These are phyloP conservation scores for Crematogaster levior DNA, from an alignment of 2,888 invertebrate genomes.

Conservation along the genomic window DNA sequence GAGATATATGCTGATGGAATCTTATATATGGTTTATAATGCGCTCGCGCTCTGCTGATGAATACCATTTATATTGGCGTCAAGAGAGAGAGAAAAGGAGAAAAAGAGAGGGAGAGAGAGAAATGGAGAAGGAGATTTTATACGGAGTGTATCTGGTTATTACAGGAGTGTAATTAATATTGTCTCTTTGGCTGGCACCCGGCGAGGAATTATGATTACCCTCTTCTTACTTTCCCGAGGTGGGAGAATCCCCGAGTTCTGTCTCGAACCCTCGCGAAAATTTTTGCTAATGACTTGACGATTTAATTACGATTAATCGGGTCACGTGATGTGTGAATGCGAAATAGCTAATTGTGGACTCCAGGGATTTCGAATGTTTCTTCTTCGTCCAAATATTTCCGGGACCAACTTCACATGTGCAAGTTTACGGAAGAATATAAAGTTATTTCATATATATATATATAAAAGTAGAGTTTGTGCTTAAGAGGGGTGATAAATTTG, in stretches of 20 bases:
- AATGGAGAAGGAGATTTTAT: background rate
- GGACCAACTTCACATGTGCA: background rate
- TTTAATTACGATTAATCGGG: slow-evolving; percentile 76
- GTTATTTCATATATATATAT: background rate
- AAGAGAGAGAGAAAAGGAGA: slow-evolving; percentile 48
- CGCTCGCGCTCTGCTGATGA: slow-evolving; percentile 75
- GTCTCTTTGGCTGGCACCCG: slow-evolving; percentile 66
- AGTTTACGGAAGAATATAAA: background rate
- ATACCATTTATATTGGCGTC: slow-evolving; percentile 76
- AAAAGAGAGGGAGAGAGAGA: slow-evolving; percentile 36
- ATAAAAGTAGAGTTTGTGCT: background rate
- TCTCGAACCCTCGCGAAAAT: slow-evolving; percentile 58
- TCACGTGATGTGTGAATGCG: slow-evolving; percentile 64
- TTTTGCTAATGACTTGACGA: slow-evolving; percentile 80
- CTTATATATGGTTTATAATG: slow-evolving; percentile 79
- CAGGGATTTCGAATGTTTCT: slow-evolving; percentile 69
- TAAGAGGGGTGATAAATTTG: background rate
- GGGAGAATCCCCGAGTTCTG: slow-evolving; percentile 6
- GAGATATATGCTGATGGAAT: slow-evolving; percentile 84
- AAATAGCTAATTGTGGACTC: slow-evolving; percentile 76
- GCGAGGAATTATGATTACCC: slow-evolving; percentile 42
- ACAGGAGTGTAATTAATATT: slow-evolving; percentile 83
- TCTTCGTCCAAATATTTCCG: background rate
- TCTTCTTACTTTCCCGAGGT: slow-evolving; percentile 20
- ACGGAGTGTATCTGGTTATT: slow-evolving; percentile 76